These are phyloP conservation scores for Hydraecia micacea DNA, from an alignment of 2,888 invertebrate species.

Conservation along the genomic window DNA sequence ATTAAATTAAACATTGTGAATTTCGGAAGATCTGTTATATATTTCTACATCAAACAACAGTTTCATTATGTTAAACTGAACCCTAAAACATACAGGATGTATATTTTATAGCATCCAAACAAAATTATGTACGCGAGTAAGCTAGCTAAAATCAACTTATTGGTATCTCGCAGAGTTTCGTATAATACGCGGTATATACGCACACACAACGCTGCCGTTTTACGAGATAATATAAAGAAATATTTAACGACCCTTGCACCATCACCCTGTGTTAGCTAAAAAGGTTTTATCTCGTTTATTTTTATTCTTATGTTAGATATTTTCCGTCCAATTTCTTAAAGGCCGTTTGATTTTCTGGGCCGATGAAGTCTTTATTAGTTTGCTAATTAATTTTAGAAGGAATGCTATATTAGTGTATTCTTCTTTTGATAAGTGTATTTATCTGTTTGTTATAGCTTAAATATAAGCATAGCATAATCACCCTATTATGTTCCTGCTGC, in stretches of 20 bases:
- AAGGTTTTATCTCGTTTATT: slow-evolving; percentile 56
- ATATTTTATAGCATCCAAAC: slow-evolving; percentile 58
- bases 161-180: slow-evolving; percentile 53
- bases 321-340: slow-evolving; percentile 21
- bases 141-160: slow-evolving; percentile 65
- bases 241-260: slow-evolving; percentile 57
- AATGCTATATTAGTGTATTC: slow-evolving; percentile 12
- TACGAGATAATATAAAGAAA: slow-evolving; percentile 59
- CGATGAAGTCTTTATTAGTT: slow-evolving; percentile 36
- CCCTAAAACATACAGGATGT: slow-evolving; percentile 49
- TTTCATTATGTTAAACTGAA: slow-evolving; percentile 22
- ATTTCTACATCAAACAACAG: too few relatives aligned
- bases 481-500: background rate
- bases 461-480: background rate
- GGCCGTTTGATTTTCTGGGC: slow-evolving; percentile 42
- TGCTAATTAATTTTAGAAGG: slow-evolving; percentile 35
- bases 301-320: slow-evolving; percentile 49
- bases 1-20: background rate
- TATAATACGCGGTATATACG: slow-evolving; percentile 33
- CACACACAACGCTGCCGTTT: slow-evolving; percentile 41
- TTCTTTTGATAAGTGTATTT: background rate
- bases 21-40: background rate
- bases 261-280: slow-evolving; percentile 48
- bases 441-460: slow-evolving; percentile 17
- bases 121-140: slow-evolving; percentile 60